Percentiles rank a stretch among this genome's conserved stretches.
These are phyloP conservation scores for Seriola aureovittata DNA, from an alignment of 2,113 vertebrate species.

Conservation along the genomic window DNA sequence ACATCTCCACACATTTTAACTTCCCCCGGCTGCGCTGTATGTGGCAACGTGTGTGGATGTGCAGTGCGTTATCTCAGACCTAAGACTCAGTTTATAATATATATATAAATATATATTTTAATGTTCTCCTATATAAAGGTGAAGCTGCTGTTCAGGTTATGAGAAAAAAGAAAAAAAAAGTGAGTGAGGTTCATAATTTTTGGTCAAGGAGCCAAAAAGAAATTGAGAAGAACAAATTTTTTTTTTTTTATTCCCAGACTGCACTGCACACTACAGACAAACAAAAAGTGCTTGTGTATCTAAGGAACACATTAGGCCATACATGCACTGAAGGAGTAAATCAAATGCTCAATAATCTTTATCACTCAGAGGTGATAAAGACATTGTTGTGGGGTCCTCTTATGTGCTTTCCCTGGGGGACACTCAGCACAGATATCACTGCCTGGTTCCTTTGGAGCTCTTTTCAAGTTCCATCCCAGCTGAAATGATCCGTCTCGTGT, in stretches of 20 bases:
- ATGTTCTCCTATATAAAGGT: neutral
- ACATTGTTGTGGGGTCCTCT: conserved; percentile 60
- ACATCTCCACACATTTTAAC: neutral
- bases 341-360: conserved; percentile 68
- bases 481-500: conserved; percentile 82
- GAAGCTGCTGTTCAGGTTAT: neutral
- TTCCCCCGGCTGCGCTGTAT: neutral
- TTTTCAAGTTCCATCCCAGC: conserved; percentile 64
- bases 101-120: neutral
- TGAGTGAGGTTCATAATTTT: neutral
- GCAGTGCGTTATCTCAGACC: neutral
- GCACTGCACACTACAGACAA: neutral
- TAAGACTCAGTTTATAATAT: neutral
- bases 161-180: neutral
- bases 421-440: conserved; percentile 62
- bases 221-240: neutral
- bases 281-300: neutral
- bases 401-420: conserved; percentile 76
- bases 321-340: conserved; percentile 54
- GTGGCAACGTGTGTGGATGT: conserved; percentile 9
- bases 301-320: conserved; percentile 7
- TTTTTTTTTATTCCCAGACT: neutral
- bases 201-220: neutral
- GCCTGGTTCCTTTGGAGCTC: conserved; percentile 35
- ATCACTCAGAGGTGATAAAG: conserved; percentile 59